Evolutionary conservation across 1,140 invertebrate species (phyloP).

Genomic region (Bombus consobrinus): DNA sequence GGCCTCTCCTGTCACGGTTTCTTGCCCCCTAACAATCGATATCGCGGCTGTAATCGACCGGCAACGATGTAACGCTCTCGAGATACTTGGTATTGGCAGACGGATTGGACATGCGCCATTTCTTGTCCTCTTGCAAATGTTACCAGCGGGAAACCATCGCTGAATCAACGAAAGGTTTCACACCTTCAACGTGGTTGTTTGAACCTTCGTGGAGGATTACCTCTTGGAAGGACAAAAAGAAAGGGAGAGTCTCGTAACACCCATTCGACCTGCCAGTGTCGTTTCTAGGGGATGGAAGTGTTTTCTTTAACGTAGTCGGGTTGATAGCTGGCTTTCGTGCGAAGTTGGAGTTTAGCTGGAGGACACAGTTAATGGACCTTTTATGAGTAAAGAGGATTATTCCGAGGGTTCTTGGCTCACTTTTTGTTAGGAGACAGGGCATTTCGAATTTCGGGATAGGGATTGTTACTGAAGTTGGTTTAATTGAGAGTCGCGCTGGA

Average conservation of each 20-base stretch:
- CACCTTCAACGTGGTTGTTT: background rate
- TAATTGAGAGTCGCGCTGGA: background rate
- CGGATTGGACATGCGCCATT: constrained; percentile 54
- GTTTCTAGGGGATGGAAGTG: background rate
- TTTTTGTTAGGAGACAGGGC: background rate
- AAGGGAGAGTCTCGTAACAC: background rate
- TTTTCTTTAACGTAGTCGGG: background rate
- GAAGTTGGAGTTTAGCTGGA: background rate
- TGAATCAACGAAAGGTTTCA: background rate
- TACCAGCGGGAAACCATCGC: background rate
- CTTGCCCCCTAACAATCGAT: constrained; percentile 51
- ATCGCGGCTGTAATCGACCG: constrained; percentile 57
- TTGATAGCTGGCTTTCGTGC: background rate
- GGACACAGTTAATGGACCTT: background rate
- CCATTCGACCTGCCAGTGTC: background rate
- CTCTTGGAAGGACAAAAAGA: background rate
- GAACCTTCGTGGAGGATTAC: background rate
- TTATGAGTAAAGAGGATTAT: constrained; percentile 6
- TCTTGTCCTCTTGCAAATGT: constrained; percentile 48
- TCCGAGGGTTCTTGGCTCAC: background rate
- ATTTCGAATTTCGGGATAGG: background rate
- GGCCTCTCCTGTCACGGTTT: constrained; percentile 38
- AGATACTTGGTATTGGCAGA: constrained; percentile 62
- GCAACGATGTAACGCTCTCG: constrained; percentile 61
- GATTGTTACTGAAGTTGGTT: background rate